A percentile compares a stretch with the other conserved stretches of the same genome.
Evolutionary conservation across 1,140 invertebrate genomes (phyloP).

Genomic region (Aphelinus atriplicis): DNA sequence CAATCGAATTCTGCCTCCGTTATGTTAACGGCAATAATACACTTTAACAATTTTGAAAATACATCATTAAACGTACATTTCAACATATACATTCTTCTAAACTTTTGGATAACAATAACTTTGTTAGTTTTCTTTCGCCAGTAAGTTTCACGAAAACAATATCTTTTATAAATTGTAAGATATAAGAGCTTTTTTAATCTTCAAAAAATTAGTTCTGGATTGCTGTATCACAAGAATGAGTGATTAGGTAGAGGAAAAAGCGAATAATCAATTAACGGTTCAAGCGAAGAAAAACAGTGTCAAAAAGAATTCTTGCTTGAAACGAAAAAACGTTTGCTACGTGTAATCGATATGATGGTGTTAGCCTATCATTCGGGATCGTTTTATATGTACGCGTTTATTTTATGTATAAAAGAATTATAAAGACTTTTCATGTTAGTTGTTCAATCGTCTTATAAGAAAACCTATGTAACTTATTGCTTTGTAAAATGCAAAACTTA

Average conservation of each 20-base stretch:
- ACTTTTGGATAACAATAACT: constrained; percentile 28
- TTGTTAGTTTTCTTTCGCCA: constrained; percentile 15
- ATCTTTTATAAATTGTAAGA: constrained; percentile 32
- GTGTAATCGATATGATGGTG: constrained; percentile 23
- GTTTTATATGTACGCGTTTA: constrained; percentile 51
- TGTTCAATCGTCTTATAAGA: constrained; percentile 56
- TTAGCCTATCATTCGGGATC: constrained; percentile 40
- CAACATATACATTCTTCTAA: constrained; percentile 23
- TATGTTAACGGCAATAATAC: constrained; percentile 33
- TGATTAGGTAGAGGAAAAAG: constrained; percentile 14
- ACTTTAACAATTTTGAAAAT: constrained; percentile 10
- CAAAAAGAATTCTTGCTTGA: constrained; percentile 26
- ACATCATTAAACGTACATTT: not conserved
- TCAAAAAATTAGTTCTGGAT: constrained; percentile 29
- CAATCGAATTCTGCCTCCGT: constrained; percentile 33
- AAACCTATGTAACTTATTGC: constrained; percentile 66
- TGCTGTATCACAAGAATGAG: constrained; percentile 26
- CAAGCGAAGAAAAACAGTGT: constrained; percentile 26
- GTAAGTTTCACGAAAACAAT: constrained; percentile 25
- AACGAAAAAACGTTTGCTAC: constrained; percentile 27
- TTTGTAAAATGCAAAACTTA: constrained; percentile 68
- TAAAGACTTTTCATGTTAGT: constrained; percentile 48
- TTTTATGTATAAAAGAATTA: constrained; percentile 54
- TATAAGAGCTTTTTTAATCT: constrained; percentile 29
- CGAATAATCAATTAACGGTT: constrained; percentile 38